Evolutionary conservation across 2,888 invertebrate species (phyloP), one percentile per base, ranked within the genome.

Genomic region (Habroteleia sp.): DNA sequence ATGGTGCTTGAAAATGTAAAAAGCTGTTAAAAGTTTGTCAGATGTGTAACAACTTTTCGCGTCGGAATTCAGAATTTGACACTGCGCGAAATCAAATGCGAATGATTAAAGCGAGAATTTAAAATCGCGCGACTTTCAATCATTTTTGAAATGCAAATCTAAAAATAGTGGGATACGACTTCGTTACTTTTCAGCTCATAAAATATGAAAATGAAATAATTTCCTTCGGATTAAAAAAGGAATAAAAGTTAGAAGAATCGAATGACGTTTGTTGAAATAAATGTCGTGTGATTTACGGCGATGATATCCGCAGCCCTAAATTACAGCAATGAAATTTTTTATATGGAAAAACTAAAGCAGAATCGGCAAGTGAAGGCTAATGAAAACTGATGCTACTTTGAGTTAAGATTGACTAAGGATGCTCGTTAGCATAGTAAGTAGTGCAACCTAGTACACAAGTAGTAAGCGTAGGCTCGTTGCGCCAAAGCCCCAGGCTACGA

Each of bases 401-500:
- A 74, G 72, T 72, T 65, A 60, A 76, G 76, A 73, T 73, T 73
- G 62, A 76, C 68, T 68, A 76, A 77, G 71, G 58, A 66, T 66
- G 29, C 74, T 77, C 66, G 77, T 73, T 77, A 77, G 72, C 72
- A 73, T 62, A 54, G 74, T 65, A 73, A 75, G 63, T 72, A 73
- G 72, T 69, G 65, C 73, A 75, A 75, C 72, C 74, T 56, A 69
- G 58, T 74, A 62, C 65, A 54, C 62, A 50, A 69, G 58, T 62
- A 68, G 63, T 63, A 50, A 68, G 54, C 72, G 44, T 73, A 75
- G 73, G 68, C 77, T 80, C 80, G 78, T 81, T 82, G 79, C 74
- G 78, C 79, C 82, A 82, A 78, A 83, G 84, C 83, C 82, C 29
- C 78, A 69, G 80, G 85, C 85, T 80, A 80, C 82, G 84, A 81